Evolutionary conservation across 2,797 vertebrate genomes (phyloP).

Genomic region (Geotrypetes seraphini): DNA sequence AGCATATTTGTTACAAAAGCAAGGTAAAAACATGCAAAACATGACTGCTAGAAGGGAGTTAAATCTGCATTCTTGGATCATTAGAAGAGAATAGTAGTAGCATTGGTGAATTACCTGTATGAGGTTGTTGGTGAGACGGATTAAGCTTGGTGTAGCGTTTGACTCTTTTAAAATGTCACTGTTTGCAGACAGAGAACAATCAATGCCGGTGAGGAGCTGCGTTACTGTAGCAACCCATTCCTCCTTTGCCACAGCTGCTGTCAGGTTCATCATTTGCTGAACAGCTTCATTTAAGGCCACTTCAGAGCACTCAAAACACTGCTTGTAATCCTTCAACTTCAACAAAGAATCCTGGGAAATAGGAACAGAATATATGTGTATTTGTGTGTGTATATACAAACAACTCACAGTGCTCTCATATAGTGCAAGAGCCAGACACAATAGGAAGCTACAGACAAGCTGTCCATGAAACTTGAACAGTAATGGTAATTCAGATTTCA

Average conservation of each 20-base stretch:
- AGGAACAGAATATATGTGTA: too few relatives aligned
- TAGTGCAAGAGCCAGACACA: too few relatives aligned
- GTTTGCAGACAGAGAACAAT: conserved; percentile 68
- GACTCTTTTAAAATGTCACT: conserved; percentile 55
- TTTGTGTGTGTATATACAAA: too few relatives aligned
- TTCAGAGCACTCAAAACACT: conserved; percentile 84
- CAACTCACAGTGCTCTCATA: too few relatives aligned
- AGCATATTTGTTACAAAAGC: too few relatives aligned
- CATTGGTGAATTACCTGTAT: conserved; percentile 80
- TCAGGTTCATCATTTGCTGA: conserved; percentile 75
- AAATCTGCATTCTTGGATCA: too few relatives aligned
- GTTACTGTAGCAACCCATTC: conserved; percentile 86
- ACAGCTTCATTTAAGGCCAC: conserved; percentile 85
- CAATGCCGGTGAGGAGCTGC: conserved; percentile 75
- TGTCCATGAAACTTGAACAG: too few relatives aligned
- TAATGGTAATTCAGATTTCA: too few relatives aligned
- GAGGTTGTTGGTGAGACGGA: conserved; percentile 81
- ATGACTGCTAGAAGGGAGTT: too few relatives aligned
- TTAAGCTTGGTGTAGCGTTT: conserved; percentile 55
- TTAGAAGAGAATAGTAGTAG: too few relatives aligned
- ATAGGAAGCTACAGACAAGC: too few relatives aligned
- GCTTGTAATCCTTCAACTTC: conserved; percentile 69
- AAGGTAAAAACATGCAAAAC: too few relatives aligned
- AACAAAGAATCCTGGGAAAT: conserved; percentile 75
- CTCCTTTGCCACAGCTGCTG: conserved; percentile 68